Conservation (phyloP, 2,797 vertebrate genomes). For the Spatula versicolor region DNA sequence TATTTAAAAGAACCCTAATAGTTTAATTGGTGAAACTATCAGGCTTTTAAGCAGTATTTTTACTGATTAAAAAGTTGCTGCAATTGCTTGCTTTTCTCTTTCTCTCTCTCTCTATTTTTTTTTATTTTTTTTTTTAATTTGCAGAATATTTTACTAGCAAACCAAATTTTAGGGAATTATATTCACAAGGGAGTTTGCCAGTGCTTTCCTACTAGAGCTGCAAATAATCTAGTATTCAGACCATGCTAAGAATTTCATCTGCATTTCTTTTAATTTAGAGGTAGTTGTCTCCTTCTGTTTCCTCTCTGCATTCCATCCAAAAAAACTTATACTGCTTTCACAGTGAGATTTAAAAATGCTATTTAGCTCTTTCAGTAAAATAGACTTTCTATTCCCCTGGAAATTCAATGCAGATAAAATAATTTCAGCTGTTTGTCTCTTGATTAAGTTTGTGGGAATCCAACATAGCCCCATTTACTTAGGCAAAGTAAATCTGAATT, state of each 20-base stretch:
- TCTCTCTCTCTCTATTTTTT: not conserved
- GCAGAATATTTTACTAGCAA: not conserved
- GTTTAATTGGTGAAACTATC: not conserved
- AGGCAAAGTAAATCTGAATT: not conserved
- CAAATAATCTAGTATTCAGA: not conserved
- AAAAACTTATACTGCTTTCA: not conserved
- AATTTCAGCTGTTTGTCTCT: not conserved
- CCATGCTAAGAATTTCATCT: not conserved
- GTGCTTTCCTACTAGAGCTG: not conserved
- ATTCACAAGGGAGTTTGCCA: not conserved
- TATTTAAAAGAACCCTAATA: not conserved
- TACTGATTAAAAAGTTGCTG: not conserved
- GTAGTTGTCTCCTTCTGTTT: not conserved
- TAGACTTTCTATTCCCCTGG: not conserved
- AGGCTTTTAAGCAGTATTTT: not conserved
- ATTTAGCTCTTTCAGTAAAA: not conserved
- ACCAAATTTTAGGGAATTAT: not conserved
- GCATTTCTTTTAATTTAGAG: not conserved
- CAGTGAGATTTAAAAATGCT: not conserved
- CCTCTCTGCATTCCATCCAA: not conserved
- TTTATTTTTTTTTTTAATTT: not conserved
- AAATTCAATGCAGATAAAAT: not conserved
- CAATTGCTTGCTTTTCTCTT: not conserved
- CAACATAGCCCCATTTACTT: not conserved
- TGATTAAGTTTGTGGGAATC: not conserved